Evolutionary conservation across 2,888 invertebrate species (phyloP), one percentile per base, ranked within the genome.

Genomic region (Orthosia incerta): DNA sequence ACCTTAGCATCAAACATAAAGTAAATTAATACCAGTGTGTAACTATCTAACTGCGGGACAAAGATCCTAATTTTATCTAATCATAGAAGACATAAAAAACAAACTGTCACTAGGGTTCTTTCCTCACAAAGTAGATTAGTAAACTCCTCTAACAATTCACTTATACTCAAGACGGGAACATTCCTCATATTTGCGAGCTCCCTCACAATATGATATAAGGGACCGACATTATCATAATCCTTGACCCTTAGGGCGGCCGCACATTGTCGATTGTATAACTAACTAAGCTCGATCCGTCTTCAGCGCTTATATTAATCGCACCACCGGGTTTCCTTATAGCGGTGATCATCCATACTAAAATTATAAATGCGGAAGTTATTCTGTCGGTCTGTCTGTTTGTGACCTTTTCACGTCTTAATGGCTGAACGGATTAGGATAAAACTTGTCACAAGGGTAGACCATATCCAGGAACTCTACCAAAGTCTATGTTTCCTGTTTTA

Each of bases 151-250:
- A 26, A 59, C 26, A 65, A 55, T 45, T 16, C 23, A 56, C 65
- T 69, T 53, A 55, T 15, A 53, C 31, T 62, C 26, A 53, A 59
- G 20, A 20, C 51, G 7, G 7, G 0, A 46, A 39, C 23, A 56
- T 78, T 60, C 67, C 45, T 79, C 65, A 70, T 62, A 70, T 59
- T 62, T 63, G 39, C 39, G 51, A 65, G 61, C 7, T 16, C 50
- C 53, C 62, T 48, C 50, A 73, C 51, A 64, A 77, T 56, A 56
- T 69, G 66, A 68, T 65, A 59, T 77, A 63, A 50, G 50, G 48
- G 16, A n/a, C 75, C 12, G 9, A 12, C 61, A 74, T 82, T 81
- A 82, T 69, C 65, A 74, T 74, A 82, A 80, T 77, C 18, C 48
- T 7, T 15, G 66, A 55, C 53, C 59, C 69, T 57, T 61, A 76